phyloP scores from a whole-genome alignment of 2,888 invertebrate species.

The Argyresthia albistria region DNA sequence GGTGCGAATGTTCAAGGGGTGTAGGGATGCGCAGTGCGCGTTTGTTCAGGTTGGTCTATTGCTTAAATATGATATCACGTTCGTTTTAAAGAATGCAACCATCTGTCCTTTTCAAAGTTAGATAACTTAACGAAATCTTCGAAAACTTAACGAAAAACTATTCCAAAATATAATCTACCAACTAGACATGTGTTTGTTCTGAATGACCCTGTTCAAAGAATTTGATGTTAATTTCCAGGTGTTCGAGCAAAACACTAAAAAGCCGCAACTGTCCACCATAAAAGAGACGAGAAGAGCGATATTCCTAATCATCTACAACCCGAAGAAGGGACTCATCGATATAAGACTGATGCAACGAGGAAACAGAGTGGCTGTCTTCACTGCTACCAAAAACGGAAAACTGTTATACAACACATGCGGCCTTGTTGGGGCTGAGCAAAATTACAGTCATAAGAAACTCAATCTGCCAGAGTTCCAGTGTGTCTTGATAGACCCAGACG shows the following conservation, averaged over 20 bases:
- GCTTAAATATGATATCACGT: neutral
- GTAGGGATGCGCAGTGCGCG: constrained; percentile 94
- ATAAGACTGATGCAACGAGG: constrained; percentile 94
- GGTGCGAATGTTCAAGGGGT: constrained; percentile 94
- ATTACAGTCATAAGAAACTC: constrained; percentile 66
- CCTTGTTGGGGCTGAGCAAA: constrained; percentile 79
- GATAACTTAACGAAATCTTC: no score
- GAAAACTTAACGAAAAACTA: no score
- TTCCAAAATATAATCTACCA: neutral
- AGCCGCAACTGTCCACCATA: constrained; percentile 46
- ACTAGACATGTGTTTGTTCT: neutral
- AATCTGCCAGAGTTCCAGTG: constrained; percentile 79
- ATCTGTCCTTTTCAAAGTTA: neutral
- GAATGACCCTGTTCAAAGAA: neutral
- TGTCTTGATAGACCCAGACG: constrained; percentile 87
- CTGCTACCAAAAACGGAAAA: constrained; percentile 87
- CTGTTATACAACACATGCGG: constrained; percentile 87
- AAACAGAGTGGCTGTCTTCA: constrained; percentile 91
- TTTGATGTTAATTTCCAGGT: constrained; percentile 34
- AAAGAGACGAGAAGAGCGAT: constrained; percentile 75
- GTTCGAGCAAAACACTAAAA: constrained; percentile 54
- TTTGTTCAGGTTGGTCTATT: constrained; percentile 81
- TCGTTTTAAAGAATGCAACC: neutral
- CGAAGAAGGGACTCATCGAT: constrained; percentile 92
- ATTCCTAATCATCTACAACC: constrained; percentile 94